Evolutionary conservation across 2,113 vertebrate species (phyloP).

Genomic region (Leptocoma aspasia): DNA sequence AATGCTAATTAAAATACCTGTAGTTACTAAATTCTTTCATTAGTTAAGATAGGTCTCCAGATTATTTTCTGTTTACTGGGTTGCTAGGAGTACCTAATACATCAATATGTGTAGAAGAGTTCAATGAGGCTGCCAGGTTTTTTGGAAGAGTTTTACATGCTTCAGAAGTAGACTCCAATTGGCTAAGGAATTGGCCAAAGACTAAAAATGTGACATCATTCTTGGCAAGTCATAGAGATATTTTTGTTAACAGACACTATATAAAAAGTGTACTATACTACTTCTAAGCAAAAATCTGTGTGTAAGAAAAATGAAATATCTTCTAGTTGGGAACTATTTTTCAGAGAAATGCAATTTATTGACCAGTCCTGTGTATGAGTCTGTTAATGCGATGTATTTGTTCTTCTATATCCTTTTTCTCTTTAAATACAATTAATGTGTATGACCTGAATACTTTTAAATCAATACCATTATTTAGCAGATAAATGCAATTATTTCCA

Average conservation of each 20-base stretch:
- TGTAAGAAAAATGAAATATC: constrained; percentile 28
- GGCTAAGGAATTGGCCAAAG: constrained; percentile 81
- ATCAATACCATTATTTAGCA: background rate
- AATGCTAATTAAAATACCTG: constrained; percentile 31
- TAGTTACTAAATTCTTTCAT: constrained; percentile 57
- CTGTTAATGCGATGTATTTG: background rate
- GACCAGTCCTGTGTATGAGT: background rate
- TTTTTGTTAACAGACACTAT: constrained; percentile 62
- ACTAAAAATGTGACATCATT: constrained; percentile 87
- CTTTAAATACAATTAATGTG: background rate
- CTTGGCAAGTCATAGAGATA: constrained; percentile 86
- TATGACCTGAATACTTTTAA: background rate
- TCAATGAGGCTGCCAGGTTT: constrained; percentile 79
- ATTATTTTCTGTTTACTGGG: constrained; percentile 88
- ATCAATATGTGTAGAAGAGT: constrained; percentile 83
- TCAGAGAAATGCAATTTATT: background rate
- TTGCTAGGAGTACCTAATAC: constrained; percentile 89
- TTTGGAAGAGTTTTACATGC: constrained; percentile 90
- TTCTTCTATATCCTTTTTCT: background rate
- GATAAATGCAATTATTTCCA: constrained; percentile 14
- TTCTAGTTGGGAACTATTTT: background rate
- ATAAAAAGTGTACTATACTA: constrained; percentile 55
- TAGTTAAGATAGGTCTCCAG: constrained; percentile 43
- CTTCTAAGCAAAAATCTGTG: constrained; percentile 56
- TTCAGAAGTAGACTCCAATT: constrained; percentile 83